Evolutionary conservation across 2,797 vertebrate genomes (phyloP).

Genomic region (Cirrhinus molitorella): DNA sequence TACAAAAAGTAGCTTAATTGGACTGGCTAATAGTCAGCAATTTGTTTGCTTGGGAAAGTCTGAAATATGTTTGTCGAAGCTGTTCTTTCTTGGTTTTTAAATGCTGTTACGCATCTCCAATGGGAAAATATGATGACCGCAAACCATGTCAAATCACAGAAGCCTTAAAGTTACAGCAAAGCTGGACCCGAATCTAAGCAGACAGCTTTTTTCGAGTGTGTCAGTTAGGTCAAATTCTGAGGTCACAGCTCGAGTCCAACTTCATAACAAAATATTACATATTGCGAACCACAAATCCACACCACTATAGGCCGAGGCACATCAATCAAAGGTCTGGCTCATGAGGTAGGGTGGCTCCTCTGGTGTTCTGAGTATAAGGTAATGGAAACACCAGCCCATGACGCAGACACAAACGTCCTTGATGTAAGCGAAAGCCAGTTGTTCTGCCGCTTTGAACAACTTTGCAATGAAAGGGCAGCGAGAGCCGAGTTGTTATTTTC

Average conservation of each 20-base stretch:
- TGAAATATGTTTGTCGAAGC: conserved; percentile 25
- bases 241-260: conserved; percentile 28
- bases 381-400: conserved; percentile 46
- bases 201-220: conserved; percentile 13
- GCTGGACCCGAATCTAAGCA: conserved; percentile 22
- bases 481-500: conserved; percentile 21
- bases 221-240: conserved; percentile 32
- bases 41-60: conserved; percentile 16
- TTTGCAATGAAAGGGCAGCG: conserved; percentile 25
- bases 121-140: conserved; percentile 17
- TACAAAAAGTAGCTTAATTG: not conserved
- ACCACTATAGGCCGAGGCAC: conserved; percentile 13
- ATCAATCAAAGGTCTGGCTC: conserved; percentile 36
- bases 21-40: conserved; percentile 20
- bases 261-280: conserved; percentile 33
- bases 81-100: conserved; percentile 12
- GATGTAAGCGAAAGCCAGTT: conserved; percentile 49
- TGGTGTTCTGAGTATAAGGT: conserved; percentile 36
- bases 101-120: conserved; percentile 9
- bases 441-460: conserved; percentile 15
- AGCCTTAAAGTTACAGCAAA: conserved; percentile 23
- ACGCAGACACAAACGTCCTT: conserved; percentile 36
- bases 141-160: conserved; percentile 25
- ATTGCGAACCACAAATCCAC: conserved; percentile 30
- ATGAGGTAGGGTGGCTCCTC: conserved; percentile 29